Base-by-base conservation (phyloP, 2,797 vertebrate genomes). In the Prionace glauca region DNA sequence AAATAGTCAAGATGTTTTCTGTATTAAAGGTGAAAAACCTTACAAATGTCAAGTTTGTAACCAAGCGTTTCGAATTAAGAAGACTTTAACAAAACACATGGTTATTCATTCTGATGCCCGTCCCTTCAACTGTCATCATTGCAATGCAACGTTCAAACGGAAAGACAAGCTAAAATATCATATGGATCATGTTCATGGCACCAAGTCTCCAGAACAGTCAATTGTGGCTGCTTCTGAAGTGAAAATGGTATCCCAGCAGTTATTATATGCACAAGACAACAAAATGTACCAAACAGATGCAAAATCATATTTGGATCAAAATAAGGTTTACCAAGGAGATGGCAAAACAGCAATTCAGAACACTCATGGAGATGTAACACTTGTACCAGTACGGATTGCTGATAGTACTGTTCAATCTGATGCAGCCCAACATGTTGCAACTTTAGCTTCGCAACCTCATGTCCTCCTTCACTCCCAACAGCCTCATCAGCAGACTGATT, bases 151-250 rank as follows among this genome's bases (percentile, higher is more conserved):
- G 1, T 99, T 99, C 96, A 99, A 99, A 96, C 97, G 99, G 95
- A 99, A 99, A 96, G 99, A 99, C 97, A 99, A 99, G 96, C 97
- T 99, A 65, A 99, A 99, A 96, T 99, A 99, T 95, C 99, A 99
- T 20, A 98, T 98, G 10, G 99, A 99, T 97, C 99, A 99, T 0
- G 99, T 99, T 94, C 99, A 99, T 96, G 98, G 98, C 96, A 97
- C 97, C 32, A 98, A 98, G 71, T 97, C 97, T 71, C 96, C 97
- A 0, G 98, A 98, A 95, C 98, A 98, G 50, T 96, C 97, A 1
- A 87, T 97, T 96, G 97, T 97, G 26, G 95, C 96, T 0, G 96
- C 97, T 84, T 95, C 97, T 0, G 97, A 98, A 88, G 98, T 97
- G 96, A 99, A 99, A 96, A 96, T 97, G 0, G 96, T 96, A 26